phyloP scores from a whole-genome alignment of 1,140 invertebrate genomes.

The Melipona quadrifasciata region DNA sequence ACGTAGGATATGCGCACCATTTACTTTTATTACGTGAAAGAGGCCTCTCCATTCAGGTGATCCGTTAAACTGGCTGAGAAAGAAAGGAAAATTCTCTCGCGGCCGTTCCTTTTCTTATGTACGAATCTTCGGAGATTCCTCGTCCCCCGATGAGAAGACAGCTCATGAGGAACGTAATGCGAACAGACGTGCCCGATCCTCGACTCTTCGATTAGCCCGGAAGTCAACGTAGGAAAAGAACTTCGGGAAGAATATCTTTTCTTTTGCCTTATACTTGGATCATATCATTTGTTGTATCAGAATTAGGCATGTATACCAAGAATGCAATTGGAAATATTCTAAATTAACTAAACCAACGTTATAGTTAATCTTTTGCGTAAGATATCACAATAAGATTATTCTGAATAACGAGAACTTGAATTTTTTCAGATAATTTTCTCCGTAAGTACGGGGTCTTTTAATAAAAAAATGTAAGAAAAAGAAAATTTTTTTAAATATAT shows the following conservation, averaged over 20 bases:
- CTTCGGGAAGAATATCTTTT: not conserved
- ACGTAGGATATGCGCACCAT: slow-evolving; percentile 77
- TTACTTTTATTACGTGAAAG: slow-evolving; percentile 73
- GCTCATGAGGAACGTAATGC: slow-evolving; percentile 66
- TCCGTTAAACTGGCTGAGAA: slow-evolving; percentile 48
- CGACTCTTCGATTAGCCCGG: slow-evolving; percentile 45
- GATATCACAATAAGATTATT: no score
- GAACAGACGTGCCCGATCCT: slow-evolving; percentile 57
- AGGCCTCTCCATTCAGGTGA: slow-evolving; percentile 64
- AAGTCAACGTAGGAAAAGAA: slow-evolving; percentile 46
- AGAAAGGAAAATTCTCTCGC: slow-evolving; percentile 35
- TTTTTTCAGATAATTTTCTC: not conserved
- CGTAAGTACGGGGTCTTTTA: no score
- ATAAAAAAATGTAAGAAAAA: no score
- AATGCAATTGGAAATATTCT: no score
- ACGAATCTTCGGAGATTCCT: slow-evolving; percentile 38
- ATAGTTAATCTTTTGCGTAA: no score
- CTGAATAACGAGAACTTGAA: not conserved
- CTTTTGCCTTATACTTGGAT: not conserved
- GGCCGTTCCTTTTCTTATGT: slow-evolving; percentile 13
- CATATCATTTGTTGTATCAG: not conserved
- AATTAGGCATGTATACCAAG: no score
- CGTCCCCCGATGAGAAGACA: slow-evolving; percentile 48
- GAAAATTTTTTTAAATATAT: no score
- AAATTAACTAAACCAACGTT: no score